Evolutionary conservation across 2,888 invertebrate species (phyloP).

Genomic region (Cantharis lateralis): DNA sequence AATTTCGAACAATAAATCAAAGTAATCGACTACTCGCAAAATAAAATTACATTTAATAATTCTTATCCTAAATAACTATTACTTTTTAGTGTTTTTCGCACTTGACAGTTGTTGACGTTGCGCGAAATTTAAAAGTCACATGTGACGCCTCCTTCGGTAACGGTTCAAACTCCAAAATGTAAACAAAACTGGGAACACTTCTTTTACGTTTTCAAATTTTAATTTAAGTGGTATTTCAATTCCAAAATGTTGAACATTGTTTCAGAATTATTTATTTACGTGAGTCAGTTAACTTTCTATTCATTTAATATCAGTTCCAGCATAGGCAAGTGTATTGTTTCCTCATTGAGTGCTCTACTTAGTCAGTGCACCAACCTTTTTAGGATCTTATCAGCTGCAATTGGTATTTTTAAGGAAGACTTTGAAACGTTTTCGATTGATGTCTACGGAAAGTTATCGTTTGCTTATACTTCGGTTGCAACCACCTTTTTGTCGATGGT

Average conservation of each 20-base stretch:
- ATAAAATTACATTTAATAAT: too few relatives aligned
- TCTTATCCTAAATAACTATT: too few relatives aligned
- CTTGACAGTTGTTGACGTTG: not conserved
- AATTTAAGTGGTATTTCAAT: not conserved
- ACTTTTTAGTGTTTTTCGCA: not conserved
- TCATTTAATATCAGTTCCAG: not conserved
- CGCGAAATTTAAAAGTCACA: not conserved
- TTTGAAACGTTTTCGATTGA: not conserved
- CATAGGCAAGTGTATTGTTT: not conserved
- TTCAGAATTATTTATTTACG: not conserved
- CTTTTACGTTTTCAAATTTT: not conserved
- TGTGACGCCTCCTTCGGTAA: not conserved
- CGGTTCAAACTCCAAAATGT: not conserved
- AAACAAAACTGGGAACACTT: not conserved
- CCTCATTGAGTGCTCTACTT: not conserved
- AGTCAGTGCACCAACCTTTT: not conserved
- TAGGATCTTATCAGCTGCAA: not conserved
- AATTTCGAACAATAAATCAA: too few relatives aligned
- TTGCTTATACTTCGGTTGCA: not conserved
- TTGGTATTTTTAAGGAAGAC: not conserved
- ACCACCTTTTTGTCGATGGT: not conserved
- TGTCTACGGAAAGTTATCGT: not conserved
- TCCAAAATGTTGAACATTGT: not conserved
- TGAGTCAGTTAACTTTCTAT: not conserved
- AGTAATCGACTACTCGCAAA: too few relatives aligned